Evolutionary conservation across 2,797 vertebrate species (phyloP).

Genomic region (Hydrolagus colliei): DNA sequence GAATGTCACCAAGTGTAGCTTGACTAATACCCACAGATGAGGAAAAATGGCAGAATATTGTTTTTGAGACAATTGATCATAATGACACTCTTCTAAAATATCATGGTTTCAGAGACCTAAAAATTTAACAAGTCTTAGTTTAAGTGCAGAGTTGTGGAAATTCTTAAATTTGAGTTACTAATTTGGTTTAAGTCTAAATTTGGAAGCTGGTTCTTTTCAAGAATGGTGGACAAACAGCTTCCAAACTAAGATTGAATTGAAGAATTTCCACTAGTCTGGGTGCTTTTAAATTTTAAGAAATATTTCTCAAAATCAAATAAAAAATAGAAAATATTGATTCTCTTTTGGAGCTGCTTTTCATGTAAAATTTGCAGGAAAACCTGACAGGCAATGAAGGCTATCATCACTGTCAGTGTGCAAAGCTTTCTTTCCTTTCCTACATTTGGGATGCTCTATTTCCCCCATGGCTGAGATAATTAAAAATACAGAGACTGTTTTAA

Average conservation of each 20-base stretch:
- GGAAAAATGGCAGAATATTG: too few species aligned
- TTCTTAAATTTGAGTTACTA: too few species aligned
- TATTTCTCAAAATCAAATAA: slow-evolving; percentile 64
- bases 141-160: too few species aligned
- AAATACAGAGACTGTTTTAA: slow-evolving; percentile 65
- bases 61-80: too few species aligned
- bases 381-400: slow-evolving; percentile 60
- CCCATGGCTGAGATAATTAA: slow-evolving; percentile 70
- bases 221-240: neutral
- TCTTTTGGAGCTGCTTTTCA: slow-evolving; percentile 84
- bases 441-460: slow-evolving; percentile 53
- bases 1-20: too few species aligned
- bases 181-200: too few species aligned
- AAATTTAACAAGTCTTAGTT: too few species aligned
- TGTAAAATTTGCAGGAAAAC: slow-evolving; percentile 79
- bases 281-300: neutral
- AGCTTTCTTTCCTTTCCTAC: slow-evolving; percentile 59
- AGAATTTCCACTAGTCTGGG: too few species aligned
- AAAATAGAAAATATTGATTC: slow-evolving; percentile 95
- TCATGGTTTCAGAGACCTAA: too few species aligned
- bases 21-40: too few species aligned
- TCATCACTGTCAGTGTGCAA: slow-evolving; percentile 62
- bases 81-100: too few species aligned
- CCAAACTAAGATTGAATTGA: neutral
- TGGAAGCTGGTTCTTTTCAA: too few species aligned